These are phyloP conservation scores for Rhizomys pruinosus DNA, from an alignment of 2,113 vertebrate species.

Conservation along the genomic window DNA sequence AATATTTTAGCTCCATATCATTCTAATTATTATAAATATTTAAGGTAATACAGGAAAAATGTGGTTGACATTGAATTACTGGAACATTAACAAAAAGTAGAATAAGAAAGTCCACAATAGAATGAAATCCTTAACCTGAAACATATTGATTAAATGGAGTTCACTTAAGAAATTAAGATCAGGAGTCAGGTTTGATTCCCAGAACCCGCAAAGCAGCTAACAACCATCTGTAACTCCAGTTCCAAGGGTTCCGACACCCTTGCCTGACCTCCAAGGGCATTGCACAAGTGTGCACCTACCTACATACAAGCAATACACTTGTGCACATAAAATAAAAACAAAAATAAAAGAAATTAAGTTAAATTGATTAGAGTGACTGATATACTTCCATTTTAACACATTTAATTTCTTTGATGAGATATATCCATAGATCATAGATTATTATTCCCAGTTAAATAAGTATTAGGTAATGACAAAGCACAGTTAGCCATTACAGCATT, in stretches of 20 bases:
- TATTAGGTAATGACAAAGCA: neutral
- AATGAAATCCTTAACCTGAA: slow-evolving; percentile 32
- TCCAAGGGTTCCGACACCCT: no score
- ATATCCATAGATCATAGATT: neutral
- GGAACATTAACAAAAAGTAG: neutral
- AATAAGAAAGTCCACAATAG: slow-evolving; percentile 13
- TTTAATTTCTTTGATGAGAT: neutral
- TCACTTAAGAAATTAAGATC: slow-evolving; percentile 71
- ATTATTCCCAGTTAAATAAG: neutral
- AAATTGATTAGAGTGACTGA: slow-evolving; percentile 45
- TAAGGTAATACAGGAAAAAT: slow-evolving; percentile 10
- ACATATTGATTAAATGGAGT: slow-evolving; percentile 56
- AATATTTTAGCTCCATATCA: neutral
- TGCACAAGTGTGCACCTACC: no score
- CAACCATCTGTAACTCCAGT: no score
- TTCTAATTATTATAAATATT: neutral
- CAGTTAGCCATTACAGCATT: neutral
- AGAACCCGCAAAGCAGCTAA: no score
- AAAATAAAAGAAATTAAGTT: slow-evolving; percentile 74
- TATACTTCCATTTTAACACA: neutral
- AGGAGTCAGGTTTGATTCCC: no score
- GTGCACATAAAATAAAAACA: no score
- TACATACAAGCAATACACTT: no score
- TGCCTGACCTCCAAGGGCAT: no score
- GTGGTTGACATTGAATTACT: neutral